Evolutionary conservation across 2,888 invertebrate genomes (phyloP), one percentile per base, ranked within the genome.

Genomic region (Ectemnius cavifrons): DNA sequence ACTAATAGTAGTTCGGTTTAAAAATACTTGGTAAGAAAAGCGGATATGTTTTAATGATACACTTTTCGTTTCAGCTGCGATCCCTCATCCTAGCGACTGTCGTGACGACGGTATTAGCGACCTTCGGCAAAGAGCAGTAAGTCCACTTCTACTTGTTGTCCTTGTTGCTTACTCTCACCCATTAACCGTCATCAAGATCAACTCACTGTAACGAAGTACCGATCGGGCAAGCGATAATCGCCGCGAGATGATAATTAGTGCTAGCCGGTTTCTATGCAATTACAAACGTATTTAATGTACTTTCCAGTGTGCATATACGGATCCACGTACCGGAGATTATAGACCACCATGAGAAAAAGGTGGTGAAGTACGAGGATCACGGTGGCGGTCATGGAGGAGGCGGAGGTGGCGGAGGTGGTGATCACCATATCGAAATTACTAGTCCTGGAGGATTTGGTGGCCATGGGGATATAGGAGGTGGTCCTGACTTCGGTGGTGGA

Each of bases 91-190:
- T 88, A 65, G 82, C 82, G 37, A 72, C 84, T 37, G 78, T 71
- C 13, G 71, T 85, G 62, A 75, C 82, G 59, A 68, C 81, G 18
- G 73, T 81, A 0, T 63, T 85, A 20, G 88, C 89, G 37, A 88
- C 88, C 13, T 87, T 88, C 46, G 89, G 89, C 45, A 73, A 89
- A 4, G 89, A 89, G 78, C 89, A 89, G 89, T 89, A 71, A 88
- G 88, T 86, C 71, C 14, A 16, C 49, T 11, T 45, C 14, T 37
- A 37, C 37, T 37, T 37, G 37, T 23, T 37, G 37, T 37, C 23
- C 23, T 37, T 37, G 11, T 8, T 37, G 37, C 11, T 4, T 8
- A 37, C 37, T 37, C 37, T 37, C 37, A 8, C 37, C 37, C 11
- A 37, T 37, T 37, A 37, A 8, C 11, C 5, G 37, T 11, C 37